Base-by-base conservation (phyloP, 2,113 vertebrate species). In the Dicerorhinus sumatrensis region DNA sequence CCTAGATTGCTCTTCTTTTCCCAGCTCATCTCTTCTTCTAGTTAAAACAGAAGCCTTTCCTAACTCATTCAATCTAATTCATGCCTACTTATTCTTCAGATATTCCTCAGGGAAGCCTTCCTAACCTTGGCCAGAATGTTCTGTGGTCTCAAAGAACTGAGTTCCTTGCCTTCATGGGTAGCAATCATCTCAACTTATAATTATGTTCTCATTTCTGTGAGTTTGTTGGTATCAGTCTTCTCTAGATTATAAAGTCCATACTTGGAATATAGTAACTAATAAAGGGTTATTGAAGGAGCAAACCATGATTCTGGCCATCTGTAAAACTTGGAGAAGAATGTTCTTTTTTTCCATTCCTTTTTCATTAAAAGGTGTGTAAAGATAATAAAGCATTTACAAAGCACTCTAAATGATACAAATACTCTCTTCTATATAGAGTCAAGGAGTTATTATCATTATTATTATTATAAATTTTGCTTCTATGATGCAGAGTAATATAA, bases 151-250 rank as follows among this genome's bases (percentile, higher is more conserved):
- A 84, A 70, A 84, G 67, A 86, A 70, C 54, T 67, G 48, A 51
- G 7, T 73, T 95, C 27, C 29, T 89, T 90, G 73, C 54, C 29
- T 92, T 93, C 36, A n/a, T 70, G n/a, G 9, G 9, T 75, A 73
- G 25, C 31, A 54, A 6, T 79, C 36, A 63, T 80, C 81, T 51
- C 29, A 77, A 60, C 10, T 65, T 62, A 8, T 80, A 91, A 86
- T 83, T 72, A 31, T 46, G 42, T 56, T 60, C 29, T 93, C 27
- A 63, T 86, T 77, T 87, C 46, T 97, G 36, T 83, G 54, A 90
- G 25, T 51, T 87, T 36, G 3, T 27, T 63, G 36, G 0, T 63
- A 23, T 86, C 21, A 51, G 1, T 70, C 17, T 75, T 86, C 72
- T 63, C 42, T 63, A 82, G 73, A 86, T 63, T 93, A n/a, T 93